A percentile compares a stretch with the other conserved stretches of the same genome.
phyloP scores from a whole-genome alignment of 1,140 invertebrate species.

The Temnothorax nylanderi region DNA sequence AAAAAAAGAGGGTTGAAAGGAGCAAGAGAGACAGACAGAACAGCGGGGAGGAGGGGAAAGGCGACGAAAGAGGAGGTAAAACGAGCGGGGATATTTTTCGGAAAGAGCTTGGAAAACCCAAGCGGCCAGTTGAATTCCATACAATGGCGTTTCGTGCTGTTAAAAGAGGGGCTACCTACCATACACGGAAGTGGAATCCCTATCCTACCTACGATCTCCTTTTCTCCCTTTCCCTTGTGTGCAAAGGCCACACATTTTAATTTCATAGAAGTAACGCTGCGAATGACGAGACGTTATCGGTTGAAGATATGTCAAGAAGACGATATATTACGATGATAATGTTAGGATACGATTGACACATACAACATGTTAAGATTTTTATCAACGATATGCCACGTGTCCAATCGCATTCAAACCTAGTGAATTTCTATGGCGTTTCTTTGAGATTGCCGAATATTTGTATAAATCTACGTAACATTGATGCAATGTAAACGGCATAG shows the following conservation, averaged over 20 bases:
- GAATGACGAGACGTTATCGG: background rate
- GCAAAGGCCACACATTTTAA: background rate
- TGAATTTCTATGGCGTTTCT: background rate
- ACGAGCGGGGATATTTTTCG: slow-evolving; percentile 59
- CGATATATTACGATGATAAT: background rate
- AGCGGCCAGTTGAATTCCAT: slow-evolving; percentile 57
- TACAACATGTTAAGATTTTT: background rate
- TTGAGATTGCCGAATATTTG: background rate
- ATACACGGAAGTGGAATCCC: slow-evolving; percentile 26
- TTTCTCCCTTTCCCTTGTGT: background rate
- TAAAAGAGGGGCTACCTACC: background rate
- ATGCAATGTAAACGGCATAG: background rate
- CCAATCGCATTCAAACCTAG: no score
- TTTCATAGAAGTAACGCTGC: background rate
- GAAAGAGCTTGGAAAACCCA: slow-evolving; percentile 52
- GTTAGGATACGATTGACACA: background rate
- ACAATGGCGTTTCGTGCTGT: slow-evolving; percentile 54
- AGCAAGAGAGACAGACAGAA: background rate
- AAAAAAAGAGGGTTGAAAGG: slow-evolving; percentile 1
- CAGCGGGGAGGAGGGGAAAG: background rate
- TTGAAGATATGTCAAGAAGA: background rate
- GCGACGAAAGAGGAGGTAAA: background rate
- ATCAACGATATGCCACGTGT: background rate
- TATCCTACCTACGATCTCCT: slow-evolving; percentile 6
- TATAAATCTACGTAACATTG: background rate